Base-by-base conservation (phyloP, 2,888 invertebrate species). In the Macaria liturata region DNA sequence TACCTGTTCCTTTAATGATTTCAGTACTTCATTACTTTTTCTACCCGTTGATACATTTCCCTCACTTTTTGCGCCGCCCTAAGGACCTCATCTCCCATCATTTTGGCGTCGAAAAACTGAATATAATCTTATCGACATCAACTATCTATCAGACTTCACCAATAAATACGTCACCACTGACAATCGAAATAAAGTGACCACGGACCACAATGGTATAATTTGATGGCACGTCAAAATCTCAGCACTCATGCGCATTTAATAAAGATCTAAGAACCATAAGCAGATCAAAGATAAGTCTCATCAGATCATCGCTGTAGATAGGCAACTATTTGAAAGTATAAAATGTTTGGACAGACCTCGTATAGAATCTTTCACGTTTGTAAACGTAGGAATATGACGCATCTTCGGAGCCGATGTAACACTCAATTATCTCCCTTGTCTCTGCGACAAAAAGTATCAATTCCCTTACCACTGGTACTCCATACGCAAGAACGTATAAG, bases 301-400 rank as follows among this genome's bases (percentile, higher is more conserved):
- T 85, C 87, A 86, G 91, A 91, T 91, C 90, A 86, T 86, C 90
- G 86, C 90, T 81, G 84, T 76, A 84, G 91, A 91, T 91, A 89
- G 82, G 76, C 76, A 72, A 77, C 78, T 78, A 91, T 91, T 91
- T 91, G 90, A 91, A 91, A 91, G 91, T 91, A 91, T 91, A 91
- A 91, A 90, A 86, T 88, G 90, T 90, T 91, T 88, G 89, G 91
- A 91, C 90, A 88, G 86, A 84, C 84, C 86, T 78, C 83, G 85
- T 87, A 90, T 83, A 84, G 88, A 85, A 88, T 88, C 86, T 88
- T 88, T 88, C 89, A 86, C 87, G 87, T 87, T 80, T 81, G 79
- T 78, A 52, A 56, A 81, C 82, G 82, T 84, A 84, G 83, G 84
- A 84, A 84, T 88, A 87, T 90, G 89, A 88, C 81, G 83, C 75